Evolutionary conservation across 2,888 invertebrate genomes (phyloP), one percentile per base, ranked within the genome.

Genomic region (Loripinus fragilis): DNA sequence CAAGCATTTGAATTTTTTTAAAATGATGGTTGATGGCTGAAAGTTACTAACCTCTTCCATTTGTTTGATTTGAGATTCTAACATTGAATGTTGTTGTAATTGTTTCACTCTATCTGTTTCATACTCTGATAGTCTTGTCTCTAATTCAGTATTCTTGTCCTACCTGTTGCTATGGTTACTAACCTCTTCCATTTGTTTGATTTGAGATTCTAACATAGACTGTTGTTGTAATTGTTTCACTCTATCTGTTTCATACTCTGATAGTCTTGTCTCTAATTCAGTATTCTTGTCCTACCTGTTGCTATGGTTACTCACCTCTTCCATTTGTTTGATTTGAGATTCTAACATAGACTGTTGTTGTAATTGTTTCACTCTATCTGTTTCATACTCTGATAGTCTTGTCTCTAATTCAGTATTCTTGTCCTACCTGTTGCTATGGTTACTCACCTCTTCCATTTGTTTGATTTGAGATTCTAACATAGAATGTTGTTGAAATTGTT

Each of bases 181-280:
- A 8, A 90, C 90, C 87, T 87, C 85, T 38, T 84, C 85, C 55
- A 87, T 71, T 42, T 87, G 86, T 25, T 74, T 80, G 28, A 87
- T 86, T 69, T 88, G 86, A 33, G 86, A 77, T 50, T 89, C 88
- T 28, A 89, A 74, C 70, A 88, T 87, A 7, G 88, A 85, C n/a
- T 86, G 72, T 33, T 87, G 81, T 55, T 90, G 89, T 33, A 76
- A 73, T 60, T 86, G 76, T 45, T 86, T 78, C 2, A 90, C 80
- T 48, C 88, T 77, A 50, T 90, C 89, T 23, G 86, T 81, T 48
- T 91, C 91, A 73, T 85, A 86, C 41, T 89, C 90, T 25, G 86
- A 83, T 33, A 89, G 41, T 8, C 86, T 71, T 17, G 86, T 83
- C 42, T 83, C 78, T 38, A 87, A 60, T n/a, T 74, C 76, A 42